Base-by-base conservation (phyloP, 2,113 vertebrate species). In the Atractosteus spatula region DNA sequence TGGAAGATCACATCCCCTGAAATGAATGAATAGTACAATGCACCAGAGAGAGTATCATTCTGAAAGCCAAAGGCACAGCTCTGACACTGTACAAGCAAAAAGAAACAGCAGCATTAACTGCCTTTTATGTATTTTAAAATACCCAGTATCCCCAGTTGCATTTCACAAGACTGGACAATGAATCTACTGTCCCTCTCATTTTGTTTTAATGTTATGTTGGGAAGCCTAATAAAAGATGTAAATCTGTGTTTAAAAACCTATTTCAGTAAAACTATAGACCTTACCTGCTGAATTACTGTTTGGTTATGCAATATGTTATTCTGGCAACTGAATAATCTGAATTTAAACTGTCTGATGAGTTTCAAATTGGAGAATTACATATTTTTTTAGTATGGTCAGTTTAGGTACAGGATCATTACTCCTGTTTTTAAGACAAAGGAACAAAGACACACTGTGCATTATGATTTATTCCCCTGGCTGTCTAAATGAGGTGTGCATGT, bases 11-110 rank as follows among this genome's bases (percentile, higher is more conserved):
- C 16, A 62, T 43, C 45, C 42, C 17, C 66, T 17, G 29, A 43
- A 16, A 63, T 10, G 47, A 74, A 69, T 47, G 69, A 62, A 69
- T 51, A 42, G 67, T 56, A 7, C 68, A 55, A 65, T 63, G 57
- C 72, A 41, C 72, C 45, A 43, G 42, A 74, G 72, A 63, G 45
- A n/a, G 8, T 64, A 64, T 12, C 29, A 57, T 12, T 69, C 14
- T 11, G 47, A 45, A 29, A 29, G 54, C 43, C 47, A 47, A 61
- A 65, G 68, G 29, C 10, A 55, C 61, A 55, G 61, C 45, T 54
- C 64, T 65, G 62, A 64, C 61, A 64, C 61, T 64, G 6, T 47
- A 64, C n/a, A 14, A 17, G 59, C 42, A 16, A 44, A 67, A 12
- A 55, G 29, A 55, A 71, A 61, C 55, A 65, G 29, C 17, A 12